These are phyloP conservation scores for Subacronicta megacephala DNA, from an alignment of 2,888 invertebrate genomes.

Conservation along the genomic window DNA sequence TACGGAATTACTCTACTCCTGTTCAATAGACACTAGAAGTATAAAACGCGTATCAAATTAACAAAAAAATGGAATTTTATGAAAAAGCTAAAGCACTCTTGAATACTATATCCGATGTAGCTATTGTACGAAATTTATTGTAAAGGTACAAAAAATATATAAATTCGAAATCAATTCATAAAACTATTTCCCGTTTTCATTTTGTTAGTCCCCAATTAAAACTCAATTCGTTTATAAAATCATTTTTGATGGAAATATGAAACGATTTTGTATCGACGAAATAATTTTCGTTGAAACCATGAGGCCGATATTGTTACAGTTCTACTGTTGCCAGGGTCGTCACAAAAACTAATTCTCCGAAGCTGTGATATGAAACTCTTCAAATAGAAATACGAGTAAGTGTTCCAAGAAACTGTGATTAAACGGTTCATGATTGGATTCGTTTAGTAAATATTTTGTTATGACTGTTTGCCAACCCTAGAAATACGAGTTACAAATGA, in stretches of 20 bases:
- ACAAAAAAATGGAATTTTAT: neutral
- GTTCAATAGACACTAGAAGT: neutral
- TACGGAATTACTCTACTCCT: neutral
- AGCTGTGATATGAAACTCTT: conserved; percentile 22
- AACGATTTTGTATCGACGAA: conserved; percentile 34
- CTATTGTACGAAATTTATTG: conserved; percentile 4
- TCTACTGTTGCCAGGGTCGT: neutral
- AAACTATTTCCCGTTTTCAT: conserved; percentile 7
- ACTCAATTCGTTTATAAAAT: conserved; percentile 18
- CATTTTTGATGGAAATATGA: conserved; percentile 17
- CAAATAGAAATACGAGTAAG: conserved; percentile 17
- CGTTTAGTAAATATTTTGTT: conserved; percentile 22
- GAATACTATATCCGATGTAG: neutral
- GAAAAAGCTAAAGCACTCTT: neutral
- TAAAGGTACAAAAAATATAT: neutral
- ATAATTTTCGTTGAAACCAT: conserved; percentile 35
- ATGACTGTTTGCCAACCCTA: conserved; percentile 22
- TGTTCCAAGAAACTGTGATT: conserved; percentile 22
- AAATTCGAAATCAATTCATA: conserved; percentile 25
- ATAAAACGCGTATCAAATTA: neutral
- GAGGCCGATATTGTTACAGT: conserved; percentile 10
- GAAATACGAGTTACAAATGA: conserved; percentile 36
- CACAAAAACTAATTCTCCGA: conserved; percentile 11
- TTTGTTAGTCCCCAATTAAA: conserved; percentile 28
- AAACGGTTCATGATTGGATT: conserved; percentile 27